Evolutionary conservation across 2,797 vertebrate genomes (phyloP).

Genomic region (Alauda arvensis): DNA sequence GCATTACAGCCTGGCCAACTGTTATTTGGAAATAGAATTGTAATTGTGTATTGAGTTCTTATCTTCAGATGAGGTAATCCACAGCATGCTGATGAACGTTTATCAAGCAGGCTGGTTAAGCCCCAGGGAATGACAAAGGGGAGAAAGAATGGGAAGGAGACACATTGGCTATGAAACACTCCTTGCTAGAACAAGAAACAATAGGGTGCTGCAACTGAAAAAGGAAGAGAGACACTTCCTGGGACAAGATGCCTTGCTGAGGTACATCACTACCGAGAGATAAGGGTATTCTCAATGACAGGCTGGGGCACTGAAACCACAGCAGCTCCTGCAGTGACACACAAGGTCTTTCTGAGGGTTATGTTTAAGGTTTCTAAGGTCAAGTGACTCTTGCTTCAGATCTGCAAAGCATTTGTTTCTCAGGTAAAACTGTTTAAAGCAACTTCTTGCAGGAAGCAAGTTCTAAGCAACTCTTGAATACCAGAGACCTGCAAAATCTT

Average conservation of each 20-base stretch:
- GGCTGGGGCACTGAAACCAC: neutral
- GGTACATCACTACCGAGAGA: neutral
- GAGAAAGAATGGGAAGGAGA: constrained; percentile 51
- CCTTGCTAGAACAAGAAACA: constrained; percentile 57
- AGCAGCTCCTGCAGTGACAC: neutral
- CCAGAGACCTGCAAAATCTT: neutral
- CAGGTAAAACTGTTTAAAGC: neutral
- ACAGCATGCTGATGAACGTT: constrained; percentile 38
- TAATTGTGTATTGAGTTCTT: constrained; percentile 62
- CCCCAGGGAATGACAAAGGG: constrained; percentile 57
- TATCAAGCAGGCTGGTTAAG: constrained; percentile 48
- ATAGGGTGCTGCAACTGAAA: constrained; percentile 34
- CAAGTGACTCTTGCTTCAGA: neutral
- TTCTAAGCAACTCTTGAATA: neutral
- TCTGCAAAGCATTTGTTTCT: neutral
- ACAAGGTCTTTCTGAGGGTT: neutral
- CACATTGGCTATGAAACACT: constrained; percentile 46
- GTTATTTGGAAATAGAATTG: constrained; percentile 54
- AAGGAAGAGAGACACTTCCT: constrained; percentile 8
- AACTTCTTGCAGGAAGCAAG: neutral
- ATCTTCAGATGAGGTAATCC: constrained; percentile 57
- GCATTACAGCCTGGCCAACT: constrained; percentile 11
- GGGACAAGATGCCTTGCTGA: constrained; percentile 38
- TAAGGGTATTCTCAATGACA: neutral
- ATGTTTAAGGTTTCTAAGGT: neutral